Evolutionary conservation across 1,140 invertebrate species (phyloP).

Genomic region (Drosophila repletoides): DNA sequence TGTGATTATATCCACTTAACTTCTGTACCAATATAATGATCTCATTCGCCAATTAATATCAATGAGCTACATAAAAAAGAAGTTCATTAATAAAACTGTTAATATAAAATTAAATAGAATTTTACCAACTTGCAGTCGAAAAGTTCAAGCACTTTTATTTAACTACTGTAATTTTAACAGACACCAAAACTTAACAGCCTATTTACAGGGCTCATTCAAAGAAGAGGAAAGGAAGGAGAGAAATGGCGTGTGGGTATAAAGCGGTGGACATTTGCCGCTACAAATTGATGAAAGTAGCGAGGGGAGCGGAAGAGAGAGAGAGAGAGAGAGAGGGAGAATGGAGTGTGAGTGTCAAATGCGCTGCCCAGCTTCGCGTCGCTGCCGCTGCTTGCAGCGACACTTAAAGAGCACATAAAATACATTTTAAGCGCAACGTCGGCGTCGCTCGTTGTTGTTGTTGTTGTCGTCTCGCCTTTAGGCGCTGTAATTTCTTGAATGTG

Average conservation of each 20-base stretch:
- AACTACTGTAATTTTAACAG: constrained; percentile 30
- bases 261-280: too few species aligned
- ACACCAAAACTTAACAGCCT: constrained; percentile 40
- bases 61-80: too few species aligned
- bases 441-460: constrained; percentile 47
- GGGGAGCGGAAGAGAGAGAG: background rate
- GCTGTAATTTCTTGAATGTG: constrained; percentile 78
- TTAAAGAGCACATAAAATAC: constrained; percentile 76
- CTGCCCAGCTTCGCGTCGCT: background rate
- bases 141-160: constrained; percentile 22
- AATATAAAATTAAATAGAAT: constrained; percentile 19
- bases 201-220: constrained; percentile 23
- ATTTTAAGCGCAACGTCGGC: constrained; percentile 55
- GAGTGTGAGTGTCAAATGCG: constrained; percentile 25
- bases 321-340: background rate
- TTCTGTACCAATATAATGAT: too few species aligned
- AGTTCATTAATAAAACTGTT: background rate
- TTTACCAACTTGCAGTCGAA: background rate
- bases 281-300: background rate
- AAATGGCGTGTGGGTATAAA: constrained; percentile 11
- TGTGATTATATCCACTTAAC: too few species aligned
- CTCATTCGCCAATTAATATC: too few species aligned
- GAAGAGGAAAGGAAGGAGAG: too few species aligned
- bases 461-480: constrained; percentile 48
- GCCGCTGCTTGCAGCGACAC: constrained; percentile 49